Evolutionary conservation across 2,888 invertebrate species (phyloP), one percentile per base, ranked within the genome.

Genomic region (Drosophila atroscutellata): DNA sequence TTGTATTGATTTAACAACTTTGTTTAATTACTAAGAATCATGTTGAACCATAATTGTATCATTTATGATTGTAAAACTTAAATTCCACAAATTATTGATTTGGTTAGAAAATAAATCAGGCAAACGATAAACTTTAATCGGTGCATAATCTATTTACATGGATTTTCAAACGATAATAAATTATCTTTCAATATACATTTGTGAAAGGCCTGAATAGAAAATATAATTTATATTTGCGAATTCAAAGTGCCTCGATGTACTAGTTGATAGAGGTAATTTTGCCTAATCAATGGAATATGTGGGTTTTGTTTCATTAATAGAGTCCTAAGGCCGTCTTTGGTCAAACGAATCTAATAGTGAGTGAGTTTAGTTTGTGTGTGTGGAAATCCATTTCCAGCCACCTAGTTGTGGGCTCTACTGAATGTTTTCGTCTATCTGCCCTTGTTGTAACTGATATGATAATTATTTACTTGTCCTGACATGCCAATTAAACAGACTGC

Each of bases 401-500:
- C 24, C 52, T 59, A 45, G 49, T 63, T 61, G 60, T n/a, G 9
- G 9, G 36, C 3, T 42, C 34, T 13, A 50, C 20, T 57, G 51
- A 47, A 50, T 54, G 50, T 36, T 42, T 62, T 20, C 9, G 28
- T 37, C 37, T 68, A 36, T 55, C 24, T 26, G 50, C 39, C 36
- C 26, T 51, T 49, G 39, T 24, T 56, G 64, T 88, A 80, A 90
- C 74, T 75, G 77, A 90, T 86, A 86, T 80, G 66, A 78, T 83
- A 83, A 86, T 90, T 86, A 90, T 80, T 80, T 75, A 80, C 83
- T 83, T 59, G 69, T 62, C 37, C 50, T 47, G 70, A 52, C 70
- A 59, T 71, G 74, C 67, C 85, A 84, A 82, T 81, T 89, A 76
- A 66, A 57, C 54, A 64, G 66, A 24, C 57, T 9, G 47, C 50